These are phyloP conservation scores for Noctua fimbriata DNA, from an alignment of 2,888 invertebrate species.

Conservation along the genomic window DNA sequence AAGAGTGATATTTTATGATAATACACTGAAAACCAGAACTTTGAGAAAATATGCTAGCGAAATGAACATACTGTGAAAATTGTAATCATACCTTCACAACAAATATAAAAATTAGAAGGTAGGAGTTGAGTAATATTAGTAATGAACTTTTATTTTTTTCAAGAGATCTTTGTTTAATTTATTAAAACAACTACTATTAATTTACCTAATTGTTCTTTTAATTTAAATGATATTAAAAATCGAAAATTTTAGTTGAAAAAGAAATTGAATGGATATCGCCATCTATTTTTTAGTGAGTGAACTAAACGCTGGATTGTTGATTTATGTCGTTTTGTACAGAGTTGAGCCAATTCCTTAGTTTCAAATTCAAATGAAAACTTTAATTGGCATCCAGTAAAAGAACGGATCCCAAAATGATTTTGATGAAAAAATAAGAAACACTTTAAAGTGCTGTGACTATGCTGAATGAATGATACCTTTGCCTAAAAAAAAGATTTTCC, in stretches of 20 bases:
- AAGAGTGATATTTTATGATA: background rate
- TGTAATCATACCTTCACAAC: background rate
- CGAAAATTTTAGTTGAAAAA: background rate
- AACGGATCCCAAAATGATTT: background rate
- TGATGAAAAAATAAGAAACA: background rate
- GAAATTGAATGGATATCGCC: background rate
- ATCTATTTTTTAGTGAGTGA: background rate
- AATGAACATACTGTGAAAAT: background rate
- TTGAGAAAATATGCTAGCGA: background rate
- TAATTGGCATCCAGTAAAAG: background rate
- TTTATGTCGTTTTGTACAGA: too few species aligned
- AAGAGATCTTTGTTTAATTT: too few species aligned
- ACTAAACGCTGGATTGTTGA: background rate
- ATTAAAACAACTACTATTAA: background rate
- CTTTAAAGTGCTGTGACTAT: background rate
- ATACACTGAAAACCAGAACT: background rate
- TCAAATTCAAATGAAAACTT: background rate
- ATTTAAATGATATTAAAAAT: background rate
- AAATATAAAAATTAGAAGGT: background rate
- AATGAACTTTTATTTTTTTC: background rate
- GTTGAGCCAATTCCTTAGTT: background rate
- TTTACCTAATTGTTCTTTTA: background rate
- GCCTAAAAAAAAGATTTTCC: background rate
- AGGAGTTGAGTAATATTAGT: background rate
- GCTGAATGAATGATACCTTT: background rate